Evolutionary conservation across 2,113 vertebrate genomes (phyloP).

Genomic region (Mus spicilegus): DNA sequence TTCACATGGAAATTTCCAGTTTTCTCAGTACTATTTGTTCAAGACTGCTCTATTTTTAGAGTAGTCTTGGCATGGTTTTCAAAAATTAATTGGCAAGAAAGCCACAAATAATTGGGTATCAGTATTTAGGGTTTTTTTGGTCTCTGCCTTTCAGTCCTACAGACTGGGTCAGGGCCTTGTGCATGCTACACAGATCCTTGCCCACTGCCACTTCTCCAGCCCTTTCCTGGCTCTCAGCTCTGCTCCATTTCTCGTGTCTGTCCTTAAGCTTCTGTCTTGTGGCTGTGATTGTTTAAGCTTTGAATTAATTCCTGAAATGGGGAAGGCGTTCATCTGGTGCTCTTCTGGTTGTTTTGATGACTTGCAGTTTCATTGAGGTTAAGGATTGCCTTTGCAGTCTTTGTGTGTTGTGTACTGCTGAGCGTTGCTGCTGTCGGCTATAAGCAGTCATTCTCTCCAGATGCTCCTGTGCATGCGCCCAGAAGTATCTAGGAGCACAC

Average conservation of each 20-base stretch:
- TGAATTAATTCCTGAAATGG: slow-evolving; percentile 1
- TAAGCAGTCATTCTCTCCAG: not conserved
- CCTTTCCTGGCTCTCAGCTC: not conserved
- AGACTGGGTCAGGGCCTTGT: not conserved
- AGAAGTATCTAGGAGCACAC: not conserved
- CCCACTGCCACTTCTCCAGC: not conserved
- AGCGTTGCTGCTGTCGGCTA: not conserved
- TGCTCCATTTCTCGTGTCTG: not conserved
- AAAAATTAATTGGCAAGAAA: not conserved
- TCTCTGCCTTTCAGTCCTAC: too few relatives aligned
- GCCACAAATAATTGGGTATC: not conserved
- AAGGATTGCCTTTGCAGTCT: not conserved
- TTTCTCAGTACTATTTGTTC: not conserved
- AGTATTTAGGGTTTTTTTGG: not conserved
- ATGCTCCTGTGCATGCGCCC: not conserved
- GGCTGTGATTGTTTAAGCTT: slow-evolving; percentile 27
- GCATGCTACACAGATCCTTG: too few relatives aligned
- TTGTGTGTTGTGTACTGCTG: slow-evolving; percentile 7
- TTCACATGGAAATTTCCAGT: not conserved
- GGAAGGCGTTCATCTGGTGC: not conserved
- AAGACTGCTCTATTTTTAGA: not conserved
- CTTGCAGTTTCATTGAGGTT: slow-evolving; percentile 3
- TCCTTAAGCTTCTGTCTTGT: not conserved
- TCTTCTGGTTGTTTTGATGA: slow-evolving; percentile 39
- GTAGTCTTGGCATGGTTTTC: not conserved